Percentiles rank a stretch among this genome's conserved stretches.
These are phyloP conservation scores for Syngnathoides biaculeatus DNA, from an alignment of 2,113 vertebrate species.

Conservation along the genomic window DNA sequence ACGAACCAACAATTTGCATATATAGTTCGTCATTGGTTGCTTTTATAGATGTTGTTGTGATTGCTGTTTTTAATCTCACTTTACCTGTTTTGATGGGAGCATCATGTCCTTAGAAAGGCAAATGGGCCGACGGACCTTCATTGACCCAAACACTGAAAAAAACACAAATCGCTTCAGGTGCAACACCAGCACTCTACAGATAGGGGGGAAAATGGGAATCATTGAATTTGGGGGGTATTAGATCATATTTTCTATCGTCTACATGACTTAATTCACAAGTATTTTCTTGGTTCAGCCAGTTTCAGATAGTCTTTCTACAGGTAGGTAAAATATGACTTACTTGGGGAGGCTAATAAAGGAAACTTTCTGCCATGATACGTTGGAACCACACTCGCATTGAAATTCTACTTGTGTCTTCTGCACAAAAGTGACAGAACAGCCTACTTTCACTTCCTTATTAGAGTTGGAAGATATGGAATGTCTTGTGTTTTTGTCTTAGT, in stretches of 20 bases:
- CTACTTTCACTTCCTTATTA: not conserved
- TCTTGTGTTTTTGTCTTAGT: not conserved
- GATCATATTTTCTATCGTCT: not conserved
- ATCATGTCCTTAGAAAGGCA: slow-evolving; percentile 1
- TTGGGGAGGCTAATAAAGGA: slow-evolving; percentile 15
- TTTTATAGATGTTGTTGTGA: not conserved
- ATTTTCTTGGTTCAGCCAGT: not conserved
- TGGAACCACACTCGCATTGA: slow-evolving; percentile 9
- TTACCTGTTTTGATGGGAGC: slow-evolving; percentile 6
- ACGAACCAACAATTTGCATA: not conserved
- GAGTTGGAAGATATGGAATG: not conserved
- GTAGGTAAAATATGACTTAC: slow-evolving; percentile 6
- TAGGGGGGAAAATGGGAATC: not conserved
- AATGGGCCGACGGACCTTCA: slow-evolving; percentile 1
- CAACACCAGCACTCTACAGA: slow-evolving; percentile 21
- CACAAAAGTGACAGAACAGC: not conserved
- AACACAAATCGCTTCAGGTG: slow-evolving; percentile 21
- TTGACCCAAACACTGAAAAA: not conserved
- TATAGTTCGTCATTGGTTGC: not conserved
- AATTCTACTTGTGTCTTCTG: slow-evolving; percentile 18
- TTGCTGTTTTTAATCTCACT: not conserved
- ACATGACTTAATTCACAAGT: not conserved
- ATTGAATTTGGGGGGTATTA: not conserved
- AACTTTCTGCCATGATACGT: not conserved
- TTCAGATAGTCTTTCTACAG: not conserved